Base-by-base conservation (phyloP, 2,888 invertebrate species). In the Cataglyphis livida region DNA sequence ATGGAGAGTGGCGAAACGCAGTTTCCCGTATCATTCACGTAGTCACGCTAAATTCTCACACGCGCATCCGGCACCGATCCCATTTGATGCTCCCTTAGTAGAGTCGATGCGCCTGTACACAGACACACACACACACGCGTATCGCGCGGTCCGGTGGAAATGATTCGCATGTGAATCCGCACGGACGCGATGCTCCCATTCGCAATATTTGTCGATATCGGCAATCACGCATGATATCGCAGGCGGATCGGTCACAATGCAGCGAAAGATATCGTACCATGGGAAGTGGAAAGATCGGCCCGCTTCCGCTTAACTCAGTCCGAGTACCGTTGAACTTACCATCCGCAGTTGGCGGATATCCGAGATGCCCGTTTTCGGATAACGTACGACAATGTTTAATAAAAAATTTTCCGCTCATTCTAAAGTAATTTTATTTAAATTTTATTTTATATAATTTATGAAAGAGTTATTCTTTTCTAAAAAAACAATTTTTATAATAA, bases 161-260 rank as follows among this genome's bases (percentile, higher is more conserved):
- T 51, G 57, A 76, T 28, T 28, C 70, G 64, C 68, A 61, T 88
- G 88, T 65, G 81, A 76, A 83, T 76, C 74, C 71, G 83, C 78
- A 41, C 41, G 76, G 61, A 57, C 71, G 65, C 70, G 75, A 75
- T 44, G 83, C 87, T 83, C 84, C 87, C 85, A 89, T 91, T 87
- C 82, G 88, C 85, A 89, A 91, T 91, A 91, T 90, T 89, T 84
- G 86, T 66, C 85, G 75, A 86, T 88, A 85, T 76, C 85, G 84
- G 70, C 57, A 54, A n/a, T 28, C 59, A 35, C 44, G 64, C 81
- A 59, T 51, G 61, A 25, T 85, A 88, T 90, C 88, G 84, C 68
- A 10, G 65, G 15, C 35, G 35, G 84, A 41, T 51, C 85, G 87
- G 85, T 84, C 87, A 83, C 74, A 76, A 76, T 82, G 70, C 75